Evolutionary conservation across 2,888 invertebrate species (phyloP).

Genomic region (Callyntrura guangdongensis): DNA sequence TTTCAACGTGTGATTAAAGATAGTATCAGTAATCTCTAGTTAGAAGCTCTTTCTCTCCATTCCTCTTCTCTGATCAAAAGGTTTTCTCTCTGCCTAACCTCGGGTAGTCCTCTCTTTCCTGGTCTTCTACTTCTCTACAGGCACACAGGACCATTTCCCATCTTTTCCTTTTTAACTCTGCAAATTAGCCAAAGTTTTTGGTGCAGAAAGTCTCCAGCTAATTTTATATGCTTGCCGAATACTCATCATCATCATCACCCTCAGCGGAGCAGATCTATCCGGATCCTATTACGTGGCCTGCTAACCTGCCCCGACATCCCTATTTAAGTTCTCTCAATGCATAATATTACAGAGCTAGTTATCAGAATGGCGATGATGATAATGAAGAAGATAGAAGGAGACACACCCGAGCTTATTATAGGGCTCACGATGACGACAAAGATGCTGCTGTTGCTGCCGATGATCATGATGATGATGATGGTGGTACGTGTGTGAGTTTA

Average conservation of each 20-base stretch:
- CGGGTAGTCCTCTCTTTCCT: too few relatives aligned
- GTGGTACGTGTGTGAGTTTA: background rate
- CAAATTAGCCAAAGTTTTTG: conserved; percentile 54
- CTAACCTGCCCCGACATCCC: background rate
- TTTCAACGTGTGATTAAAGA: conserved; percentile 44
- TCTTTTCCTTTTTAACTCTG: conserved; percentile 40
- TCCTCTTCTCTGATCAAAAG: too few relatives aligned
- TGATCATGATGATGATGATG: background rate
- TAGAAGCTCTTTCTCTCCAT: conserved; percentile 10
- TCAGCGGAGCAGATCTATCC: conserved; percentile 17
- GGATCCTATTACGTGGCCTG: too few relatives aligned
- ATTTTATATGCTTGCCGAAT: conserved; percentile 46
- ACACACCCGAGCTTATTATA: conserved; percentile 17
- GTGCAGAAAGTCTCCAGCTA: conserved; percentile 37
- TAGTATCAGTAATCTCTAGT: conserved; percentile 40
- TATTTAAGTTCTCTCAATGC: conserved; percentile 10
- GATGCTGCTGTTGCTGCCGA: too few relatives aligned
- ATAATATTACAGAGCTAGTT: conserved; percentile 35
- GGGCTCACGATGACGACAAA: too few relatives aligned
- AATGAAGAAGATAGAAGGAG: conserved; percentile 14
- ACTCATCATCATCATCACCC: background rate
- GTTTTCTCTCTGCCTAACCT: too few relatives aligned
- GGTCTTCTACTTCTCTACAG: too few relatives aligned
- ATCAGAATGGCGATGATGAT: background rate
- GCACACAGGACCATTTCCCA: background rate